Conservation (phyloP, 2,888 invertebrate genomes). For the Panopea generosa region DNA sequence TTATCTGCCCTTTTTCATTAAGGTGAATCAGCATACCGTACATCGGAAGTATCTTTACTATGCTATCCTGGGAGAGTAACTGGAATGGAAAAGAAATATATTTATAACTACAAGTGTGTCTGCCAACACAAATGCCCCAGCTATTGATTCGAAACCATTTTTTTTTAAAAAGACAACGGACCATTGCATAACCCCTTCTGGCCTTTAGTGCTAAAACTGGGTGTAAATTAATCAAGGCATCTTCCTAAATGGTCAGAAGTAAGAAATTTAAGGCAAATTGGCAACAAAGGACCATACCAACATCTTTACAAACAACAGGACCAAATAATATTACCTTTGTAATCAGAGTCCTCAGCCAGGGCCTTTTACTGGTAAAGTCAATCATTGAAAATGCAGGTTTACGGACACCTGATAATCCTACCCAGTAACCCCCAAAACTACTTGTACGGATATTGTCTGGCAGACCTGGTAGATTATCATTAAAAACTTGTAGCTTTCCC, state of each 20-base stretch:
- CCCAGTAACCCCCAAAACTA: conserved; percentile 85
- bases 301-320: no score
- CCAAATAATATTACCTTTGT: conserved; percentile 78
- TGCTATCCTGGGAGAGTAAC: conserved; percentile 70
- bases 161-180: no score
- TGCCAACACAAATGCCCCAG: no score
- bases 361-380: conserved; percentile 68
- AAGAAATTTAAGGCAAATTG: no score
- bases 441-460: conserved; percentile 89
- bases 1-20: conserved; percentile 79
- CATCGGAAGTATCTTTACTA: conserved; percentile 71
- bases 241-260: no score
- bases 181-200: no score
- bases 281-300: no score
- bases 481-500: conserved; percentile 92
- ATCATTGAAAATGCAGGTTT: conserved; percentile 67
- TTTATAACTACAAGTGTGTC: not conserved
- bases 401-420: conserved; percentile 76
- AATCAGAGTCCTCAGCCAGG: conserved; percentile 74
- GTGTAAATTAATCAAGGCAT: no score
- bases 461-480: conserved; percentile 89
- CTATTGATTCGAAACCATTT: no score
- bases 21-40: conserved; percentile 83
- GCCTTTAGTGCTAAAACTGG: no score
- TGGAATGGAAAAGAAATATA: conserved; percentile 40